These are phyloP conservation scores for Auanema sp. DNA, from an alignment of 2,888 invertebrate genomes.

Conservation along the genomic window DNA sequence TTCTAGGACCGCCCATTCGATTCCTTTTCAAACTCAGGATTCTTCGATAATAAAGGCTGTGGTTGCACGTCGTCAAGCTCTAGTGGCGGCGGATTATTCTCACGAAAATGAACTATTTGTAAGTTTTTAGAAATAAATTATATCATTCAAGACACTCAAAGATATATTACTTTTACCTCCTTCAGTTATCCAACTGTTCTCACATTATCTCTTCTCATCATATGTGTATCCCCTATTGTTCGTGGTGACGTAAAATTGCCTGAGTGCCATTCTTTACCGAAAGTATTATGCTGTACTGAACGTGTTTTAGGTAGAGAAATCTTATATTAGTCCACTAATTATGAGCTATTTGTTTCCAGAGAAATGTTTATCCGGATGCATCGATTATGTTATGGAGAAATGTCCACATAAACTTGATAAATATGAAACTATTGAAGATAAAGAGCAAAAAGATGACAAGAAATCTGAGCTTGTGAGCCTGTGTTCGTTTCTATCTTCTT, in stretches of 20 bases:
- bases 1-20: constrained; percentile 25
- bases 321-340: not conserved
- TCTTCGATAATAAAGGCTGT: constrained; percentile 20
- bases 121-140: constrained; percentile 11
- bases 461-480: not conserved
- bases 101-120: constrained; percentile 39
- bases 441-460: not conserved
- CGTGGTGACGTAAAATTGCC: constrained; percentile 46
- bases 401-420: constrained; percentile 58
- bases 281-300: constrained; percentile 60
- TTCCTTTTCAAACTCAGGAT: constrained; percentile 29
- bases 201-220: constrained; percentile 6
- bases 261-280: constrained; percentile 56
- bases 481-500: not conserved
- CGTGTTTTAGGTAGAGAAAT: constrained; percentile 52
- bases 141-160: too few species aligned
- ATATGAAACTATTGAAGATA: constrained; percentile 39
- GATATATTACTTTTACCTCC: not conserved
- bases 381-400: constrained; percentile 55
- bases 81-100: constrained; percentile 40
- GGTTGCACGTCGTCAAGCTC: constrained; percentile 24
- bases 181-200: too few species aligned
- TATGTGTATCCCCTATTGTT: constrained; percentile 29
- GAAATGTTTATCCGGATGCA: constrained; percentile 60
- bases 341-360: constrained; percentile 31